These are phyloP conservation scores for Patagioenas fasciata DNA, from an alignment of 2,113 vertebrate species.

Conservation along the genomic window DNA sequence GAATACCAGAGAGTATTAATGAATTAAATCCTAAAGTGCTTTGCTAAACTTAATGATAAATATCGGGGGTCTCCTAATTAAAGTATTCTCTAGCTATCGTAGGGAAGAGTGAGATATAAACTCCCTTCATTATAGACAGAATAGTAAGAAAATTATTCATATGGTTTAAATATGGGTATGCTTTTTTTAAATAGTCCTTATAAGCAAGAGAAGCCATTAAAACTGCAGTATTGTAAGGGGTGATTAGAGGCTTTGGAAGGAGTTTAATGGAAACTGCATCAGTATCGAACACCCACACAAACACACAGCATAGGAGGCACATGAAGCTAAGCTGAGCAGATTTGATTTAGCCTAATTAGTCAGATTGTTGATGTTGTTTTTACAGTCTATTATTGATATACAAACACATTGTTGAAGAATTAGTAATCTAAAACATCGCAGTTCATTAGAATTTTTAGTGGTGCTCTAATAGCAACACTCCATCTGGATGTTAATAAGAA, in stretches of 20 bases:
- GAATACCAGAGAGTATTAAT: not conserved
- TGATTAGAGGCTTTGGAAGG: not conserved
- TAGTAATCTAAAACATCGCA: not conserved
- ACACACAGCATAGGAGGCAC: not conserved
- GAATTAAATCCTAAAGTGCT: not conserved
- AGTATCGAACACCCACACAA: not conserved
- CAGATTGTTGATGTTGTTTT: slow-evolving; percentile 3
- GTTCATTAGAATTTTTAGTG: slow-evolving; percentile 37
- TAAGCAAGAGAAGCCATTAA: not conserved
- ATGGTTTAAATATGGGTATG: not conserved
- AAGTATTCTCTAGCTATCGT: not conserved
- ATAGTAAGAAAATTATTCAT: not conserved
- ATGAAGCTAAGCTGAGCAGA: not conserved
- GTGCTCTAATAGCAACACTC: not conserved
- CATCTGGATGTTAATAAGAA: slow-evolving; percentile 48
- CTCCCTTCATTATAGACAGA: not conserved
- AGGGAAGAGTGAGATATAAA: not conserved
- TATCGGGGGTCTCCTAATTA: not conserved
- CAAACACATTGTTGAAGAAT: slow-evolving; percentile 32
- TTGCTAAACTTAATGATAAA: not conserved
- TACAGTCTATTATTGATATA: slow-evolving; percentile 18
- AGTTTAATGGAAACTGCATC: not conserved
- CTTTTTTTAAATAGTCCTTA: not conserved
- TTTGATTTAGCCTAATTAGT: slow-evolving; percentile 47
- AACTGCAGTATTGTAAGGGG: not conserved